Conservation (phyloP, 2,797 vertebrate genomes). For the Syngnathus rostellatus region DNA sequence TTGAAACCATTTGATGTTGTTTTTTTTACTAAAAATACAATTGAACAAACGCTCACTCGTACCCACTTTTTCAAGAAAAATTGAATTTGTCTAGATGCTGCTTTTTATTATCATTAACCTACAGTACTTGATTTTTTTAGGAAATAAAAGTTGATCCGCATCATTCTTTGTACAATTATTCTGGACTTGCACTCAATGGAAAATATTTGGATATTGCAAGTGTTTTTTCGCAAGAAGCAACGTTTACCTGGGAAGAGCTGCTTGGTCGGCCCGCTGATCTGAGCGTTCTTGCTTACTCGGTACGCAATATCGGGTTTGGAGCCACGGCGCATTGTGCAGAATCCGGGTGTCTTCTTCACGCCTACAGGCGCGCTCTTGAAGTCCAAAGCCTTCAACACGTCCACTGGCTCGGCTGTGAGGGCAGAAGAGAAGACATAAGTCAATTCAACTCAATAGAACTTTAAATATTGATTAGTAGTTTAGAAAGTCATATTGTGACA, state of each 20-base stretch:
- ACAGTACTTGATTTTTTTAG: no score
- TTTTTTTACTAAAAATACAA: not conserved
- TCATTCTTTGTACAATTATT: not conserved
- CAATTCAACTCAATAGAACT: not conserved
- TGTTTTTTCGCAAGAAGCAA: not conserved
- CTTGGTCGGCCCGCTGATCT: conserved; percentile 89
- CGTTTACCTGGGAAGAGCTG: conserved; percentile 88
- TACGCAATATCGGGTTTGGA: conserved; percentile 88
- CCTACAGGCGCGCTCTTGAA: conserved; percentile 90
- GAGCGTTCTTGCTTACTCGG: conserved; percentile 81
- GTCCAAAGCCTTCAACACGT: conserved; percentile 90
- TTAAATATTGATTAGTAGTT: not conserved
- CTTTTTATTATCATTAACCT: no score
- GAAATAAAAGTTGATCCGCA: no score
- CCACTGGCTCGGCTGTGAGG: conserved; percentile 81
- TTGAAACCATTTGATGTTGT: not conserved
- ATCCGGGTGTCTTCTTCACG: conserved; percentile 83
- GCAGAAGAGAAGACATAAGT: conserved; percentile 13
- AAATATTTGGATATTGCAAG: not conserved
- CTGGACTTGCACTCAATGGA: not conserved
- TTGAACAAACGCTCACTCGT: not conserved
- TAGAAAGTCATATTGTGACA: no score
- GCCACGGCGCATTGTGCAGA: conserved; percentile 86
- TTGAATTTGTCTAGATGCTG: no score
- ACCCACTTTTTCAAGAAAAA: not conserved